A percentile compares a stretch with the other conserved stretches of the same genome.
Conservation (phyloP, 2,888 invertebrate species). For the Dryobotodes eremita region DNA sequence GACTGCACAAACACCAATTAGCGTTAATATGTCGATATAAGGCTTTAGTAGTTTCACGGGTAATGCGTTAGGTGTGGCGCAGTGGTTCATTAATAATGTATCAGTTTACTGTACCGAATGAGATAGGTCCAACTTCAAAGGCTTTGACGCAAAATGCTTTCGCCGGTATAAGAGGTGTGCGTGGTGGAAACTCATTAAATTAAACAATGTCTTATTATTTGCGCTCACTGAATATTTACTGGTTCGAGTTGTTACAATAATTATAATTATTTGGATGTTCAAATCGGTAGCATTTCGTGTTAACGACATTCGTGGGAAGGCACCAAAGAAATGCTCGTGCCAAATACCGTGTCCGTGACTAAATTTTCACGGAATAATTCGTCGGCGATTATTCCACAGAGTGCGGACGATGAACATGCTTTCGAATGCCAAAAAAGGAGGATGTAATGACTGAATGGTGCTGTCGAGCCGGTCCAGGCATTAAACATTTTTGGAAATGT, state of each 20-base stretch:
- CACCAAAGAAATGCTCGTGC: constrained; percentile 68
- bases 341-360: constrained; percentile 71
- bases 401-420: constrained; percentile 68
- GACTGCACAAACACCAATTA: constrained; percentile 64
- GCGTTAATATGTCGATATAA: constrained; percentile 65
- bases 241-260: constrained; percentile 52
- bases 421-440: constrained; percentile 77
- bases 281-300: constrained; percentile 67
- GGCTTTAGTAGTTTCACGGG: constrained; percentile 63
- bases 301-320: constrained; percentile 72
- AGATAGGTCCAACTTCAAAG: constrained; percentile 64
- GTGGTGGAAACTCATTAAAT: constrained; percentile 64
- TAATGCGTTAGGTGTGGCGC: constrained; percentile 66
- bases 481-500: constrained; percentile 61
- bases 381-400: constrained; percentile 68
- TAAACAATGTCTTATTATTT: constrained; percentile 59
- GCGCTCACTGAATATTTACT: constrained; percentile 51
- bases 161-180: constrained; percentile 54
- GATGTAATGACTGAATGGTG: constrained; percentile 71
- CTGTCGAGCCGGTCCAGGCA: constrained; percentile 52
- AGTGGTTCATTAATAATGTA: constrained; percentile 72
- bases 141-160: constrained; percentile 57
- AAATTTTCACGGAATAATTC: constrained; percentile 74
- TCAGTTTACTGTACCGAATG: constrained; percentile 67
- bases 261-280: constrained; percentile 60